Conservation (phyloP, 2,797 vertebrate genomes). For the Cyprinodon diabolis region DNA sequence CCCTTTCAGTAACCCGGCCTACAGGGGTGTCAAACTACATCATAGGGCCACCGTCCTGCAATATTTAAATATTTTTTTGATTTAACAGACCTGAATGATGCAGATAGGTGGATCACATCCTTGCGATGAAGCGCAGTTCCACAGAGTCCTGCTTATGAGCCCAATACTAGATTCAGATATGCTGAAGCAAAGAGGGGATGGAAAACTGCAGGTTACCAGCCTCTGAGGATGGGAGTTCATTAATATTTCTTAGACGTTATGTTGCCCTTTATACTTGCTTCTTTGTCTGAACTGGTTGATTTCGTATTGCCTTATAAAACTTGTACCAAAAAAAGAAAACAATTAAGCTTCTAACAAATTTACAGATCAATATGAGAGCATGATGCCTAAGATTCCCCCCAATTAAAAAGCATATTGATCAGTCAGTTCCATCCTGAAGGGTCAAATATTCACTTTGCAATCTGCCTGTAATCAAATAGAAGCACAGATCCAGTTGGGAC, state of each 20-base stretch:
- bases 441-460: background rate
- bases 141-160: too few species aligned
- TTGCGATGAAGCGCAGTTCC: too few species aligned
- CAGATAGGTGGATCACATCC: too few species aligned
- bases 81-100: too few species aligned
- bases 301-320: background rate
- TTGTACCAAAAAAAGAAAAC: background rate
- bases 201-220: too few species aligned
- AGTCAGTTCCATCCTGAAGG: slow-evolving; percentile 2
- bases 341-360: background rate
- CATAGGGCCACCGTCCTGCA: too few species aligned
- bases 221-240: background rate
- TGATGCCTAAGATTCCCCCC: background rate
- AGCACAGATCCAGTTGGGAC: background rate
- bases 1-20: too few species aligned
- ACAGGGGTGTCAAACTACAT: too few species aligned
- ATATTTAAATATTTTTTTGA: too few species aligned
- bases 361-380: background rate
- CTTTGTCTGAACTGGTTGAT: background rate
- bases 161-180: too few species aligned
- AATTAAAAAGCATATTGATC: slow-evolving; percentile 7
- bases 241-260: background rate
- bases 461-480: background rate
- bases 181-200: too few species aligned
- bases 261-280: background rate